Evolutionary conservation across 2,113 vertebrate genomes (phyloP).

Genomic region (Bujurquina vittata): DNA sequence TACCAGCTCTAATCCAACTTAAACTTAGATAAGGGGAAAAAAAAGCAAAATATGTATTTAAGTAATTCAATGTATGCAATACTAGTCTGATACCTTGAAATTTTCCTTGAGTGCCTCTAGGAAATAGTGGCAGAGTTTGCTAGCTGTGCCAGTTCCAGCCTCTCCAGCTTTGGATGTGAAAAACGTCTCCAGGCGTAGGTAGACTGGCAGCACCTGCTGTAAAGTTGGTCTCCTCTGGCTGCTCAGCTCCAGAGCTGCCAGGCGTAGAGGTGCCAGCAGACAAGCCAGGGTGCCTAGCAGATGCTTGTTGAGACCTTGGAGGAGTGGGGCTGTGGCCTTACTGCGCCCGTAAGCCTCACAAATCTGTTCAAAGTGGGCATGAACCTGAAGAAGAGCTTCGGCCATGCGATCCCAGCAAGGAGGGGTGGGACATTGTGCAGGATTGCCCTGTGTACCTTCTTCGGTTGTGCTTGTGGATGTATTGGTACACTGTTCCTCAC

Average conservation of each 20-base stretch:
- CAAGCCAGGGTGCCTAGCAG: slow-evolving; percentile 92
- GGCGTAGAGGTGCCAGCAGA: slow-evolving; percentile 90
- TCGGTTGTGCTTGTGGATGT: slow-evolving; percentile 69
- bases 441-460: slow-evolving; percentile 66
- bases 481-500: slow-evolving; percentile 83
- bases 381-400: slow-evolving; percentile 93
- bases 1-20: background rate
- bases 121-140: slow-evolving; percentile 98
- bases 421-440: slow-evolving; percentile 81
- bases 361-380: slow-evolving; percentile 95
- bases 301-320: slow-evolving; percentile 97
- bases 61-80: background rate
- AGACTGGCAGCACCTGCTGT: slow-evolving; percentile 96
- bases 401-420: slow-evolving; percentile 97
- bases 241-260: slow-evolving; percentile 93
- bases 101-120: slow-evolving; percentile 98
- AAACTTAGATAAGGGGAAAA: background rate
- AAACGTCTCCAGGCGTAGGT: slow-evolving; percentile 96
- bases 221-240: slow-evolving; percentile 93
- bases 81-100: slow-evolving; percentile 82
- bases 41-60: background rate
- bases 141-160: slow-evolving; percentile 89
- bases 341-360: slow-evolving; percentile 95
- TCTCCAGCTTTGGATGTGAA: slow-evolving; percentile 98
- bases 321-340: slow-evolving; percentile 91